These are phyloP conservation scores for Coenobita brevimanus DNA, from an alignment of 1,140 invertebrate species.

Conservation along the genomic window DNA sequence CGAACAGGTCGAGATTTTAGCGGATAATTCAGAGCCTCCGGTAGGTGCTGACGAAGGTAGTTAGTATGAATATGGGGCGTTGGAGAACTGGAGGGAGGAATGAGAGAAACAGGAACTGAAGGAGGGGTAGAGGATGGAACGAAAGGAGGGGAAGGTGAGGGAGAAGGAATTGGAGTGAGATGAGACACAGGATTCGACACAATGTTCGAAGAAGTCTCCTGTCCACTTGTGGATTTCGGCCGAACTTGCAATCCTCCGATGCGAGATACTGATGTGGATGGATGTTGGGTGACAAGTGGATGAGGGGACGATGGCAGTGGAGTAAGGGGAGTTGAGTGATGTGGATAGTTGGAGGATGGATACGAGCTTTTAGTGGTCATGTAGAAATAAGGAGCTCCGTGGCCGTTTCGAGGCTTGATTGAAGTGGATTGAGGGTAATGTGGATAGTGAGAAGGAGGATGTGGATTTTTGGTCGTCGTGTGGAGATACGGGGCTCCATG, in stretches of 20 bases:
- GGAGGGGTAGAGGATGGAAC: background rate
- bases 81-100: background rate
- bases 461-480: background rate
- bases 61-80: background rate
- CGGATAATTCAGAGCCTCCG: background rate
- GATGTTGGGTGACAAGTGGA: background rate
- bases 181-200: background rate
- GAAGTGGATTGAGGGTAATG: background rate
- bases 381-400: background rate
- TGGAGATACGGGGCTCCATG: background rate
- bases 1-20: background rate
- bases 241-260: background rate
- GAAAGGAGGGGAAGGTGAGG: background rate
- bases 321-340: background rate
- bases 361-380: background rate
- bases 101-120: background rate
- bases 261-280: background rate
- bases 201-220: background rate
- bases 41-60: conserved; percentile 13
- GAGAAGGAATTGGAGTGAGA: background rate
- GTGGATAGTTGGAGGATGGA: too few species aligned
- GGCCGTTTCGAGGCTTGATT: background rate
- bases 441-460: too few species aligned
- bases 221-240: background rate
- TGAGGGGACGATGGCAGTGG: background rate